These are phyloP conservation scores for Hesperia comma DNA, from an alignment of 2,888 invertebrate genomes.

Conservation along the genomic window DNA sequence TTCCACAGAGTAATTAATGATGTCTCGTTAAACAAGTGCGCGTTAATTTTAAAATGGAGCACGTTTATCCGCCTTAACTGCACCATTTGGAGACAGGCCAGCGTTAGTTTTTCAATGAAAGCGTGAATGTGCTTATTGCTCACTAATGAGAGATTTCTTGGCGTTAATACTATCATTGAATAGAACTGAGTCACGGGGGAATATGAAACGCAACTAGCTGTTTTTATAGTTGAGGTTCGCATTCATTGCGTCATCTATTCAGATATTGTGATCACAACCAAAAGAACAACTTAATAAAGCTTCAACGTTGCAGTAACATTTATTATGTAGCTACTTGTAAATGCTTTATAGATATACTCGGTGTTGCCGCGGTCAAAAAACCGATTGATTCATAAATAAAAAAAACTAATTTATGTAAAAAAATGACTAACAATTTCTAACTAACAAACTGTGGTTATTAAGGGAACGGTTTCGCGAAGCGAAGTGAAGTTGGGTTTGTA, in stretches of 20 bases:
- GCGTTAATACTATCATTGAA: constrained; percentile 6
- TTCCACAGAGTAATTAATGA: not conserved
- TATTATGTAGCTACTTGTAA: not conserved
- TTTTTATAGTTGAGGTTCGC: not conserved
- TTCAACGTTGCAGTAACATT: too few relatives aligned
- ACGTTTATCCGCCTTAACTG: not conserved
- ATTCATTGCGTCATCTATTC: not conserved
- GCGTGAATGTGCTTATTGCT: not conserved
- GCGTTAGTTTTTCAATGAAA: constrained; percentile 1
- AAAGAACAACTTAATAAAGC: too few relatives aligned
- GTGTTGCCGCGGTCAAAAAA: too few relatives aligned
- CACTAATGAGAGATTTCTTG: constrained; percentile 8
- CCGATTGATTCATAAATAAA: too few relatives aligned
- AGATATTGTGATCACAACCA: too few relatives aligned
- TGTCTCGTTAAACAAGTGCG: not conserved
- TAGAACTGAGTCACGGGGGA: constrained; percentile 1
- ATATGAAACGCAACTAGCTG: not conserved
- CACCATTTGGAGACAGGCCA: not conserved
- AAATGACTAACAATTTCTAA: too few relatives aligned
- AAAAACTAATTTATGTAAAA: too few relatives aligned
- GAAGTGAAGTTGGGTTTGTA: too few relatives aligned
- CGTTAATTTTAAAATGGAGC: not conserved
- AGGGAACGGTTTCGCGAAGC: too few relatives aligned
- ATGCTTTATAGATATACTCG: not conserved
- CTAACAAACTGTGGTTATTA: too few relatives aligned